These are phyloP conservation scores for Labeo calbasu DNA, from an alignment of 2,797 vertebrate genomes.

Conservation along the genomic window DNA sequence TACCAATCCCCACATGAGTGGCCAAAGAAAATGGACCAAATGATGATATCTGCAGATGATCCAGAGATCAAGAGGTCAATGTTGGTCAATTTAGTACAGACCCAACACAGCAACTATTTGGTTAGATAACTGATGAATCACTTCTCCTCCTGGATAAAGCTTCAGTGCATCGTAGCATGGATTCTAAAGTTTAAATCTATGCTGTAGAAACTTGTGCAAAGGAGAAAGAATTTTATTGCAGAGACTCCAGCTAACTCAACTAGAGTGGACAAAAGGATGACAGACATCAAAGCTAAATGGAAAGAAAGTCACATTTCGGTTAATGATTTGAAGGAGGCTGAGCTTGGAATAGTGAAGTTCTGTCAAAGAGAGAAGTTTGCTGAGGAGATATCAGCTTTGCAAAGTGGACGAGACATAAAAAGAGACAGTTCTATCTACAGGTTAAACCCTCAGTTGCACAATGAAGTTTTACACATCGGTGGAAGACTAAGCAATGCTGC, in stretches of 20 bases:
- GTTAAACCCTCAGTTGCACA: not conserved
- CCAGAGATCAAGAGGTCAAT: constrained; percentile 3
- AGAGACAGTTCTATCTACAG: not conserved
- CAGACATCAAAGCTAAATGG: not conserved
- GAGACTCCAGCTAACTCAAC: not conserved
- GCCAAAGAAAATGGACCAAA: not conserved
- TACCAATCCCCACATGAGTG: not conserved
- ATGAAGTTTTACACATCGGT: not conserved
- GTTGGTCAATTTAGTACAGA: not conserved
- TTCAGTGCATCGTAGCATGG: not conserved
- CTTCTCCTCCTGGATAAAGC: constrained; percentile 8
- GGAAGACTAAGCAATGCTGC: not conserved
- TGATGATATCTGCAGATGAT: constrained; percentile 6
- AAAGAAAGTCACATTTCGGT: not conserved
- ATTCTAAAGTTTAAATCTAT: not conserved
- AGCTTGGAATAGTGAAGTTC: not conserved
- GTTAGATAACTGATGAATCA: constrained; percentile 1
- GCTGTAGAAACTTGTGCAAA: not conserved
- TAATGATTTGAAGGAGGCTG: not conserved
- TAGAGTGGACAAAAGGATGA: not conserved
- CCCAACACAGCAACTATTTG: not conserved
- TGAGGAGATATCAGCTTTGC: not conserved
- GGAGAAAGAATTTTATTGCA: not conserved
- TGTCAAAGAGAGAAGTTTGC: constrained; percentile 6
- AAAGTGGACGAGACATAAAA: not conserved